These are phyloP conservation scores for Laticauda colubrina DNA, from an alignment of 2,113 vertebrate genomes.

Conservation along the genomic window DNA sequence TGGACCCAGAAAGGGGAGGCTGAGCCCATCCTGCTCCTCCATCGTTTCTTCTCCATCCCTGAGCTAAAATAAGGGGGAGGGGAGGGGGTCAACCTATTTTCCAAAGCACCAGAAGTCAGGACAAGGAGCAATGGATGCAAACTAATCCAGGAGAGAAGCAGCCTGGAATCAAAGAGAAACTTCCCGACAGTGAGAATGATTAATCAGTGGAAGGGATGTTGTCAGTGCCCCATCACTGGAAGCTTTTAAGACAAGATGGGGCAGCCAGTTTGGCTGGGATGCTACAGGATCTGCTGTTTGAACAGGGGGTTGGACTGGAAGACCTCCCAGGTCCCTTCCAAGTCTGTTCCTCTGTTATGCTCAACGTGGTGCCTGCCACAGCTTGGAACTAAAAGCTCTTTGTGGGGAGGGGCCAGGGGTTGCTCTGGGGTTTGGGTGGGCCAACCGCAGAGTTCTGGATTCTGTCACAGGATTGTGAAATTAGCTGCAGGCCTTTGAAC, in stretches of 20 bases:
- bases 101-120: too few relatives aligned
- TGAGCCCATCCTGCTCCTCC: background rate
- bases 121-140: too few relatives aligned
- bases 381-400: background rate
- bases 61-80: background rate
- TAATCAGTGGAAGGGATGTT: accelerated
- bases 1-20: background rate
- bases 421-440: too few relatives aligned
- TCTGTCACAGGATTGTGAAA: background rate
- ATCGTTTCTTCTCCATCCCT: background rate
- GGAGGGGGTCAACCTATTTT: too few relatives aligned
- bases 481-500: background rate
- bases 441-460: background rate
- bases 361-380: background rate
- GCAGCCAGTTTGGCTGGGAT: background rate
- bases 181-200: too few relatives aligned
- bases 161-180: background rate
- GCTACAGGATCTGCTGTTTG: background rate
- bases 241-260: background rate
- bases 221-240: background rate
- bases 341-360: background rate
- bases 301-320: background rate
- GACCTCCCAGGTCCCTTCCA: background rate
- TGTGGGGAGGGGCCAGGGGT: background rate
- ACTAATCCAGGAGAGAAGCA: background rate